phyloP scores from a whole-genome alignment of 2,797 vertebrate species.

The Orestias chungarensis region DNA sequence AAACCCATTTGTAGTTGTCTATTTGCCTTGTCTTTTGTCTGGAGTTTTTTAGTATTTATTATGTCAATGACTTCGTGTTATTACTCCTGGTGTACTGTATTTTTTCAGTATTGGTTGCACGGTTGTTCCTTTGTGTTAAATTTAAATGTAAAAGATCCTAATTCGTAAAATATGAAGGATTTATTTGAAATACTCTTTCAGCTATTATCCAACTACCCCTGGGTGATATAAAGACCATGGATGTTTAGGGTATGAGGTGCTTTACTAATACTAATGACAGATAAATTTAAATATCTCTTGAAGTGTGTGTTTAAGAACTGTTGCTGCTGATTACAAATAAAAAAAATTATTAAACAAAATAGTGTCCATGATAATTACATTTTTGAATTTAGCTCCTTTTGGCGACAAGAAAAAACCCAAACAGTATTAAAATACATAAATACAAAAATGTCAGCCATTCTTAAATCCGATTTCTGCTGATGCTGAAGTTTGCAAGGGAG shows the following conservation, averaged over 20 bases:
- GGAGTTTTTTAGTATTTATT: background rate
- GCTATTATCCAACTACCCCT: background rate
- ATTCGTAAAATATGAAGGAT: background rate
- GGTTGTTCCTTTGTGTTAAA: background rate
- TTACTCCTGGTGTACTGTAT: background rate
- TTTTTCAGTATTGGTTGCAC: background rate
- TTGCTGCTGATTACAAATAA: background rate
- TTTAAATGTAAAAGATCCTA: background rate
- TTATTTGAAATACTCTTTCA: background rate
- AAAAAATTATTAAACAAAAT: background rate
- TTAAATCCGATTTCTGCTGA: background rate
- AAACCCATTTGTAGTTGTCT: background rate
- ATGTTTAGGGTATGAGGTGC: background rate
- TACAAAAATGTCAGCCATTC: background rate
- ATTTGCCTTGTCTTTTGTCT: background rate
- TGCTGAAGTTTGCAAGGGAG: background rate
- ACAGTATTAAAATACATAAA: constrained; percentile 2
- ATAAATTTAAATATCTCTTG: background rate
- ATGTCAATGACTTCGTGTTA: background rate
- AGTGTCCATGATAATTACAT: background rate
- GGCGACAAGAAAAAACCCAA: background rate
- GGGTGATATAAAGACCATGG: background rate
- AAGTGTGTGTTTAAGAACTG: background rate
- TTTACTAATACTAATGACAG: background rate
- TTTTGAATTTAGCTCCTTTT: background rate